Conservation (phyloP, 2,797 vertebrate genomes). For the Sebastes oblongus region DNA sequence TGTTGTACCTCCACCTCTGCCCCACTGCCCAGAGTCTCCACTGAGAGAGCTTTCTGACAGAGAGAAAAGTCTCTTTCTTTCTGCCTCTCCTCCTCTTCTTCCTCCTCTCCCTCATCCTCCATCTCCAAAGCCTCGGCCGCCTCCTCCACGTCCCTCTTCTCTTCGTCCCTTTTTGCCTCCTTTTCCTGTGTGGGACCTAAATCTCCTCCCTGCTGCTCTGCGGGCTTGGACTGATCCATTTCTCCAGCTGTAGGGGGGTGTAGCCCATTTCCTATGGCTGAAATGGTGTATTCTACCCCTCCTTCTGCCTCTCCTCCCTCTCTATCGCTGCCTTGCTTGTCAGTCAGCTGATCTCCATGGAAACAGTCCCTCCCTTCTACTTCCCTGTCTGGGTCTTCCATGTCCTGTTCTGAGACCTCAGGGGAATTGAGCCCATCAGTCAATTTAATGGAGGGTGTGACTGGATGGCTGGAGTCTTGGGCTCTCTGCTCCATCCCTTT, state of each 20-base stretch:
- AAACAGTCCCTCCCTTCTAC: slow-evolving; percentile 55
- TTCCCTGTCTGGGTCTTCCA: slow-evolving; percentile 57
- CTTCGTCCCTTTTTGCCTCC: slow-evolving; percentile 50
- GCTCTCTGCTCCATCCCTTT: slow-evolving; percentile 59
- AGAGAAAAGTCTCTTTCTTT: slow-evolving; percentile 18
- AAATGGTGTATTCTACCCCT: slow-evolving; percentile 40
- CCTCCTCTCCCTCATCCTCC: slow-evolving; percentile 70
- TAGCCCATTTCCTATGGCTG: slow-evolving; percentile 38
- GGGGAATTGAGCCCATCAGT: slow-evolving; percentile 60
- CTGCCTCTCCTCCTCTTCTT: slow-evolving; percentile 65
- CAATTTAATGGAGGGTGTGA: slow-evolving; percentile 65
- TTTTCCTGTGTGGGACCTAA: slow-evolving; percentile 51
- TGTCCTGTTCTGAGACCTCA: slow-evolving; percentile 53
- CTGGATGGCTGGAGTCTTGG: slow-evolving; percentile 62
- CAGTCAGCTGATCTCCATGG: slow-evolving; percentile 64
- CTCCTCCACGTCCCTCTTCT: slow-evolving; percentile 50
- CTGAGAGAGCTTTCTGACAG: slow-evolving; percentile 44
- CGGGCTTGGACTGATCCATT: slow-evolving; percentile 69
- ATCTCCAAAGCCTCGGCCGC: slow-evolving; percentile 65
- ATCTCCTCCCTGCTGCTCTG: slow-evolving; percentile 72
- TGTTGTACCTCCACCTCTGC: slow-evolving; percentile 55
- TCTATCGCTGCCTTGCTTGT: slow-evolving; percentile 23
- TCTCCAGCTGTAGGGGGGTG: slow-evolving; percentile 54
- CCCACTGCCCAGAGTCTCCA: slow-evolving; percentile 61
- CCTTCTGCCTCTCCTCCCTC: slow-evolving; percentile 30